Conservation (phyloP, 2,113 vertebrate species). For the Trogon melanurus region DNA sequence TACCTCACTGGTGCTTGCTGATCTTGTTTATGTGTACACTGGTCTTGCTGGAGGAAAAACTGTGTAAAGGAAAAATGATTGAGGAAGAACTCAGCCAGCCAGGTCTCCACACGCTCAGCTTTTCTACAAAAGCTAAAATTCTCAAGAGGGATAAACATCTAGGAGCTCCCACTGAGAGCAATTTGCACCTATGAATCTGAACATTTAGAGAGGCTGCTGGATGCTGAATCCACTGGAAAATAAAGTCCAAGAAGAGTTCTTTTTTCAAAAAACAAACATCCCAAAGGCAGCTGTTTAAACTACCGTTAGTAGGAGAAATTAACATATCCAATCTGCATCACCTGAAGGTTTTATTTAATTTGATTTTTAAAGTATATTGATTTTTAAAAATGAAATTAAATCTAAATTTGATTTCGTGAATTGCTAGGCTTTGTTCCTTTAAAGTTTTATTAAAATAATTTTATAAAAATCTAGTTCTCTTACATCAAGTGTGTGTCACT, state of each 20-base stretch:
- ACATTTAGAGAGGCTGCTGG: not conserved
- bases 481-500: not conserved
- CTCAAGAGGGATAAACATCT: not conserved
- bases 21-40: not conserved
- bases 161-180: not conserved
- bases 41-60: not conserved
- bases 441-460: not conserved
- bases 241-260: not conserved
- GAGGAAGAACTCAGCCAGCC: not conserved
- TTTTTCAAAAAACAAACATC: not conserved
- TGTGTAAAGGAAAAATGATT: not conserved
- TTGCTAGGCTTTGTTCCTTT: not conserved
- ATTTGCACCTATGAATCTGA: not conserved
- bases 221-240: not conserved
- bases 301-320: not conserved
- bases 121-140: not conserved
- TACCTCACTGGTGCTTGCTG: not conserved
- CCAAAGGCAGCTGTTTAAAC: not conserved
- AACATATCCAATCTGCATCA: not conserved
- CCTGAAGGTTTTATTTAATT: not conserved
- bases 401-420: not conserved
- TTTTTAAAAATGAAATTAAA: not conserved
- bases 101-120: not conserved
- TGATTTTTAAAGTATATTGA: not conserved
- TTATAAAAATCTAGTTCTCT: not conserved